Conservation (phyloP, 2,888 invertebrate genomes). For the Teleogryllus oceanicus region DNA sequence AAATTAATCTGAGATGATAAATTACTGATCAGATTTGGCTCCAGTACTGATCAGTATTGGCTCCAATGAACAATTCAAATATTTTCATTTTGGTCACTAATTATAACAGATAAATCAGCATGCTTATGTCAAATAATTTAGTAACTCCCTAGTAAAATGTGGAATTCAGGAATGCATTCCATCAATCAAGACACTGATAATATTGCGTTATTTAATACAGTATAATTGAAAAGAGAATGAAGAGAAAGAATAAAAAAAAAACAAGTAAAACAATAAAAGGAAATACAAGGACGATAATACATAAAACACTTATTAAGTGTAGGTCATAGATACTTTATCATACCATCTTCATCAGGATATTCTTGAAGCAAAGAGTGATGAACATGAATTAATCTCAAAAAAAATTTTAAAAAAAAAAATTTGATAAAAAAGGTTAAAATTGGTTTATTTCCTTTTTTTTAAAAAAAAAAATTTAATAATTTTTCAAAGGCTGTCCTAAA, state of each 20-base stretch:
- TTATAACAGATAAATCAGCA: no score
- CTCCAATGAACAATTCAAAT: no score
- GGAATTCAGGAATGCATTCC: no score
- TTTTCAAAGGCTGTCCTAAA: background rate
- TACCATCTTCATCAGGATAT: slow-evolving; percentile 41
- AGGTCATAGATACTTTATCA: slow-evolving; percentile 36
- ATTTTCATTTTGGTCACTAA: no score
- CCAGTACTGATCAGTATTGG: no score
- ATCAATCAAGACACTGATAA: no score
- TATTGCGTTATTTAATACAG: no score
- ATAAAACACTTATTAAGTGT: slow-evolving; percentile 11
- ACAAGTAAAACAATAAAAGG: background rate
- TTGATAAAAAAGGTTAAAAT: background rate
- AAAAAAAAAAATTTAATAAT: background rate
- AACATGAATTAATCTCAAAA: slow-evolving; percentile 32
- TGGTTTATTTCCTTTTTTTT: no score
- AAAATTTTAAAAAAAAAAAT: slow-evolving; percentile 19
- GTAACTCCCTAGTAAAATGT: no score
- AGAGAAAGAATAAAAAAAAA: background rate
- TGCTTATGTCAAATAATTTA: no score
- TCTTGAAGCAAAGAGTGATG: slow-evolving; percentile 37
- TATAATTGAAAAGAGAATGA: background rate
- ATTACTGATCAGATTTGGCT: no score
- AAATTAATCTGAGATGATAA: no score
- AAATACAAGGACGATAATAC: background rate